These are phyloP conservation scores for Rousettus leschenaultii DNA, from an alignment of 2,113 vertebrate species.

Conservation along the genomic window DNA sequence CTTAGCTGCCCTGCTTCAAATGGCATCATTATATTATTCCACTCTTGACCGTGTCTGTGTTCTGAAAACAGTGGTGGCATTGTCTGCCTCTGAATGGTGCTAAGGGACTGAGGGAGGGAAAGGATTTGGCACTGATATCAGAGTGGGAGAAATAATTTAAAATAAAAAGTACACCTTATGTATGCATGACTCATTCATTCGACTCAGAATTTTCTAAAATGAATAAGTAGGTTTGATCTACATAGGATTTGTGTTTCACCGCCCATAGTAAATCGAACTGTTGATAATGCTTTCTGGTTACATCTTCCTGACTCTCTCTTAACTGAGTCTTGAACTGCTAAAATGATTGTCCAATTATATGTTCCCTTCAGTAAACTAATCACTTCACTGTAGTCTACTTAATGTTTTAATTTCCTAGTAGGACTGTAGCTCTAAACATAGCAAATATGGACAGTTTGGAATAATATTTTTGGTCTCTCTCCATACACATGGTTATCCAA, in stretches of 20 bases:
- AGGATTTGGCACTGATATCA: slow-evolving; percentile 75
- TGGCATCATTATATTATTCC: slow-evolving; percentile 73
- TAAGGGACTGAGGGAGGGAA: slow-evolving; percentile 45
- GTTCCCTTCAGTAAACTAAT: background rate
- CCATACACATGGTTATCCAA: background rate
- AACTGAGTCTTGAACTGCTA: background rate
- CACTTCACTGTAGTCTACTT: background rate
- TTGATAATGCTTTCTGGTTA: slow-evolving; percentile 35
- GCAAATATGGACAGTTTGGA: background rate
- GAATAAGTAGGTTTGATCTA: slow-evolving; percentile 42
- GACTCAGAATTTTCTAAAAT: slow-evolving; percentile 60
- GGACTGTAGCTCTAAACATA: background rate
- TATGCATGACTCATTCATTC: slow-evolving; percentile 68
- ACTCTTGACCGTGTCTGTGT: slow-evolving; percentile 56
- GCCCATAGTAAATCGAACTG: slow-evolving; percentile 13
- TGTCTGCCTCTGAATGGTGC: slow-evolving; percentile 75
- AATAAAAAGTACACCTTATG: slow-evolving; percentile 72
- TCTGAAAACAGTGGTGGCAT: slow-evolving; percentile 77
- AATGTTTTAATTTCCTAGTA: background rate
- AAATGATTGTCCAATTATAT: background rate
- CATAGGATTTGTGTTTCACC: background rate
- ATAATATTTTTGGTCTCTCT: background rate
- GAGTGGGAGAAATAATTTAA: slow-evolving; percentile 77
- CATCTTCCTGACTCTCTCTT: slow-evolving; percentile 5
- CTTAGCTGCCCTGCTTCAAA: slow-evolving; percentile 61